Base-by-base conservation (phyloP, 2,797 vertebrate genomes). In the Amazonetta brasiliensis region DNA sequence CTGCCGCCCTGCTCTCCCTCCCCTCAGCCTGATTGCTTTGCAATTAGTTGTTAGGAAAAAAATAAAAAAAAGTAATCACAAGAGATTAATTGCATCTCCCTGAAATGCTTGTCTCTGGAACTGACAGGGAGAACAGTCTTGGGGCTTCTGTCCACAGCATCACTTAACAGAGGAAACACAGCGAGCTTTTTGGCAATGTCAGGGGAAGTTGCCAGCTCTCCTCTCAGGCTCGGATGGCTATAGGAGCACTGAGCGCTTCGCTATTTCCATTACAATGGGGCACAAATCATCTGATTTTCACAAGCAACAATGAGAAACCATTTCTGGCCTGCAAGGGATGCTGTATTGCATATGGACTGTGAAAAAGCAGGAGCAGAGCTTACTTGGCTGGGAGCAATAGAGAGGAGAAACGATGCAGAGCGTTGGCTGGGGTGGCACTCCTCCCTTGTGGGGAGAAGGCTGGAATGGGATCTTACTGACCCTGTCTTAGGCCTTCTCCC, bases 21-120 rank as follows among this genome's bases (percentile, higher is more conserved):
- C 74, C 84, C 41, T 58, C 73, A 14, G 58, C 31, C 52, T 74
- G 87, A 95, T 67, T 85, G 87, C 69, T 46, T 88, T 43, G 73
- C 89, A 96, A 92, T 92, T 96, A 94, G 68, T 72, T 60, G 64
- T 81, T 83, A 73, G 73, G 62, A n/a, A 58, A 74, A n/a, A 23
- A 33, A 39, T 35, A 25, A 92, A 26, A 6, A 6, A 14, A 64
- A 9, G n/a, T 85, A 91, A 94, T 93, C 87, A 89, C 41, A 20
- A 15, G n/a, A 81, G 91, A 95, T 95, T 95, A 96, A 97, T 95
- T 93, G 85, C 41, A 73, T 63, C 81, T 85, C 68, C 84, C 83
- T 85, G 66, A 68, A 90, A 76, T 2, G 6, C 44, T 60, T 2
- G 0, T 71, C 59, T 67, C 46, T 72, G 71, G 78, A 93, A 60